Conservation (phyloP, 2,888 invertebrate species). For the Tetragonula carbonaria region DNA sequence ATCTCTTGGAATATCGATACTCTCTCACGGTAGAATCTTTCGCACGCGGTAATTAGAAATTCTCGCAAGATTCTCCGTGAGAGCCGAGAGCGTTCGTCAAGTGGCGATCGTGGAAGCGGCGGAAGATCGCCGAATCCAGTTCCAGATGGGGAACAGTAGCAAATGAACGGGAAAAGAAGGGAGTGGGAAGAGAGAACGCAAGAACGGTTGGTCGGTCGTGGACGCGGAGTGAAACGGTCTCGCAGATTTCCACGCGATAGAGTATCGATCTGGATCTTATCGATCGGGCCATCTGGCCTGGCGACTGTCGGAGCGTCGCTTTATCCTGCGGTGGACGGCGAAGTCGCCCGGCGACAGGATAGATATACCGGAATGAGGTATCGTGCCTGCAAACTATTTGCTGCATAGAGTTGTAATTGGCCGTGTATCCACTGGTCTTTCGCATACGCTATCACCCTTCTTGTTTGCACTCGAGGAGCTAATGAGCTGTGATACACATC, state of each 20-base stretch:
- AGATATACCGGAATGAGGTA: constrained; percentile 65
- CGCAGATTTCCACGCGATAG: constrained; percentile 45
- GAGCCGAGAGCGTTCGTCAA: constrained; percentile 9
- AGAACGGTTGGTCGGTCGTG: background rate
- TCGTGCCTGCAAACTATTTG: constrained; percentile 81
- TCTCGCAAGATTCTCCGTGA: constrained; percentile 16
- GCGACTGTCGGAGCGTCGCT: constrained; percentile 50
- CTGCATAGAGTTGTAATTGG: constrained; percentile 83
- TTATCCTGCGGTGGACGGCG: constrained; percentile 38
- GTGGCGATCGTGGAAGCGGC: background rate
- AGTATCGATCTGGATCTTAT: constrained; percentile 56
- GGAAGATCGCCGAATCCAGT: background rate
- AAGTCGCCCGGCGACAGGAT: constrained; percentile 47
- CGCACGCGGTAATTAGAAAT: constrained; percentile 10
- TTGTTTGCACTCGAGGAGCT: constrained; percentile 80
- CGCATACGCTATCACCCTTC: constrained; percentile 74
- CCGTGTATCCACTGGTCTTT: constrained; percentile 76
- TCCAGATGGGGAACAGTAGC: background rate
- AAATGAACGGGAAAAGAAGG: background rate
- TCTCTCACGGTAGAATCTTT: background rate
- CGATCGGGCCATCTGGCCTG: constrained; percentile 31
- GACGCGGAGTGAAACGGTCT: constrained; percentile 15
- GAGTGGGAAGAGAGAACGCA: background rate
- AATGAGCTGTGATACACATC: constrained; percentile 84
- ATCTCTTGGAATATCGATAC: background rate